phyloP scores from a whole-genome alignment of 2,113 vertebrate genomes.

The Sciurus niger region DNA sequence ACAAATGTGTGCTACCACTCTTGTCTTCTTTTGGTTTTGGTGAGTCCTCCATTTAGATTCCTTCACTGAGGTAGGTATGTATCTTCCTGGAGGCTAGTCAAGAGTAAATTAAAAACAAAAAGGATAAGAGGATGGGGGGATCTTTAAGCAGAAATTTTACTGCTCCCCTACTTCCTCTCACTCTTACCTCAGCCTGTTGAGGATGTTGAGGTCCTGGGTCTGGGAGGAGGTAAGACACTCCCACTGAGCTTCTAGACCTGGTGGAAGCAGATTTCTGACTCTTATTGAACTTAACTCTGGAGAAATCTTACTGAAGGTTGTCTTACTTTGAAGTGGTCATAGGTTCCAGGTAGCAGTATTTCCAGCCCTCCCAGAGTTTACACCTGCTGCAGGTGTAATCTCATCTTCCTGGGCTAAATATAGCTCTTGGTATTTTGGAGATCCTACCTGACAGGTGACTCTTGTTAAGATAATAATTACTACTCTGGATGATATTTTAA shows the following conservation, averaged over 20 bases:
- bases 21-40: not conserved
- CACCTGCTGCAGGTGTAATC: not conserved
- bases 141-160: not conserved
- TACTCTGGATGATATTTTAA: constrained; percentile 4
- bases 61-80: not conserved
- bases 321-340: not conserved
- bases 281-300: not conserved
- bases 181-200: not conserved
- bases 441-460: not conserved
- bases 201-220: not conserved
- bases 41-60: not conserved
- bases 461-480: not conserved
- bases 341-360: not conserved
- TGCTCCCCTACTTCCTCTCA: not conserved
- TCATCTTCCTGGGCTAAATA: not conserved
- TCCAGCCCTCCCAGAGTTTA: not conserved
- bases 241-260: not conserved
- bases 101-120: not conserved
- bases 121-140: not conserved
- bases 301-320: not conserved
- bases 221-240: not conserved
- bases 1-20: not conserved
- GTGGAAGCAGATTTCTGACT: not conserved
- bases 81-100: not conserved
- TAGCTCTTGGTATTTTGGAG: not conserved